These are phyloP conservation scores for Cyphomyrmex costatus DNA, from an alignment of 1,140 invertebrate species.

Conservation along the genomic window DNA sequence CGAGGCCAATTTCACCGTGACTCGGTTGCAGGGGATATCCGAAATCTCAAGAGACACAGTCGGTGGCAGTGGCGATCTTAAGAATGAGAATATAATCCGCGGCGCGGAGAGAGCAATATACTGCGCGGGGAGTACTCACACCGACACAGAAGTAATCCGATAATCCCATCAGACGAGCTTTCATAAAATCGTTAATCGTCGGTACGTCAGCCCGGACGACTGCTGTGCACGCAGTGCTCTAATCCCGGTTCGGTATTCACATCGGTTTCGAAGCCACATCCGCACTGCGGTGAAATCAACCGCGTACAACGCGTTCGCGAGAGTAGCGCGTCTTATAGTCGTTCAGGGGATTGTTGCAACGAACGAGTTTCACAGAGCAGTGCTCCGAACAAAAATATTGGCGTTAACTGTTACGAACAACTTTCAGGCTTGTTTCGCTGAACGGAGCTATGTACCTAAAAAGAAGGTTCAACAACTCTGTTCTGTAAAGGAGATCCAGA, in stretches of 20 bases:
- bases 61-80: conserved; percentile 56
- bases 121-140: conserved; percentile 62
- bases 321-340: conserved; percentile 26
- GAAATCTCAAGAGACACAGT: conserved; percentile 8
- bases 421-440: not conserved
- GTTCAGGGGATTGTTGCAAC: conserved; percentile 32
- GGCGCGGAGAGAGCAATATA: conserved; percentile 69
- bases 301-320: conserved; percentile 3
- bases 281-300: conserved; percentile 59
- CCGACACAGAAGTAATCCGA: conserved; percentile 75
- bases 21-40: not conserved
- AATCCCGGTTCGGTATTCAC: conserved; percentile 54
- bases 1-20: conserved; percentile 12
- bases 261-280: conserved; percentile 58
- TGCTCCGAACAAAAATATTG: conserved; percentile 27
- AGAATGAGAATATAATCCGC: conserved; percentile 73
- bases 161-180: conserved; percentile 75
- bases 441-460: not conserved
- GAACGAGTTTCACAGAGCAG: not conserved
- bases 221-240: conserved; percentile 45
- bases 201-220: conserved; percentile 37
- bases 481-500: too few relatives aligned
- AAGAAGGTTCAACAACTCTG: not conserved
- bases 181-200: conserved; percentile 77
- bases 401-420: not conserved